Evolutionary conservation across 2,888 invertebrate species (phyloP).

Genomic region (Herminia tarsipennalis): DNA sequence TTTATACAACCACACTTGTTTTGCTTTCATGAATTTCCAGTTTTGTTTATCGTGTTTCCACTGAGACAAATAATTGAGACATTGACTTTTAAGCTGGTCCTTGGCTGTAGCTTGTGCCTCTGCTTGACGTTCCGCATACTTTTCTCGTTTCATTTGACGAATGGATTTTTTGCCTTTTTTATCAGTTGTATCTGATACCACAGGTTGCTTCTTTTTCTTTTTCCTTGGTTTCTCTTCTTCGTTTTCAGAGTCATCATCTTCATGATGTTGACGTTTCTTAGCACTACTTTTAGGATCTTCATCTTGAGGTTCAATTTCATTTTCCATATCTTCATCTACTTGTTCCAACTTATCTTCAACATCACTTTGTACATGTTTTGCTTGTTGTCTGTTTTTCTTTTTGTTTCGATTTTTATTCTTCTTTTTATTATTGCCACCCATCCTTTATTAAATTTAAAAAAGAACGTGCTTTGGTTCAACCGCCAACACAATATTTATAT

Average conservation of each 20-base stretch:
- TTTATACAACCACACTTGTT: slow-evolving; percentile 91
- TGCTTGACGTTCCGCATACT: slow-evolving; percentile 83
- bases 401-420: slow-evolving; percentile 54
- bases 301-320: slow-evolving; percentile 29
- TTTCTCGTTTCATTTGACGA: slow-evolving; percentile 88
- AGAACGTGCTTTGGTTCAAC: background rate
- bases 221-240: slow-evolving; percentile 59
- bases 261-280: slow-evolving; percentile 38
- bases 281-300: slow-evolving; percentile 25
- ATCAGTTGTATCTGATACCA: slow-evolving; percentile 56
- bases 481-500: too few relatives aligned
- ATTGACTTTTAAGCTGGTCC: slow-evolving; percentile 85
- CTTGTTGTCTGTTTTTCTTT: slow-evolving; percentile 37
- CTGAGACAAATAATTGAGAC: slow-evolving; percentile 88
- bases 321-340: slow-evolving; percentile 30
- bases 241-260: slow-evolving; percentile 56
- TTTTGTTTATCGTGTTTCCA: slow-evolving; percentile 89
- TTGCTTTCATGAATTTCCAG: slow-evolving; percentile 93
- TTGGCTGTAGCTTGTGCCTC: slow-evolving; percentile 82
- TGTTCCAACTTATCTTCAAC: slow-evolving; percentile 23
- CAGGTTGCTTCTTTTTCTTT: slow-evolving; percentile 64
- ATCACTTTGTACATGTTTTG: slow-evolving; percentile 5
- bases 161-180: slow-evolving; percentile 86
- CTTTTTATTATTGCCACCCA: slow-evolving; percentile 58
- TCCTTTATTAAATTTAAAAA: slow-evolving; percentile 22